Evolutionary conservation across 2,888 invertebrate species (phyloP).

Genomic region (Lithophane ornitopus): DNA sequence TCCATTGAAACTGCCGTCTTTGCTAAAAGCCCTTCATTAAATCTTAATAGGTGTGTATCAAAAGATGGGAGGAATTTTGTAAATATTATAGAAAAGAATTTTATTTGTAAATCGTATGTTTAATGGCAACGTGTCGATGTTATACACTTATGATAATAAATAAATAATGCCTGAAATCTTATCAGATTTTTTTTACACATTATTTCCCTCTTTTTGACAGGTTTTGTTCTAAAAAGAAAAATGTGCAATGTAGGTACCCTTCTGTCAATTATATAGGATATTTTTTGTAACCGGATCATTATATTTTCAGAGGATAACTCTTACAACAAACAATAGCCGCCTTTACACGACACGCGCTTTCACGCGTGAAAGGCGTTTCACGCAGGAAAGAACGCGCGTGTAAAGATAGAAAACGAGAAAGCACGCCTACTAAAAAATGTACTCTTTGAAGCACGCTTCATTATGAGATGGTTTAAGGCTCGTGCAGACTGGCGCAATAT

Average conservation of each 20-base stretch:
- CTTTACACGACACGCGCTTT: too few relatives aligned
- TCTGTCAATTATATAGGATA: too few relatives aligned
- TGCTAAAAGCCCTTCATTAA: slow-evolving; percentile 46
- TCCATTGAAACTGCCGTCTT: slow-evolving; percentile 53
- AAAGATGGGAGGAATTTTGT: slow-evolving; percentile 81
- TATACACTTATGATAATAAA: slow-evolving; percentile 88
- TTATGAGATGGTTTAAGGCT: too few relatives aligned
- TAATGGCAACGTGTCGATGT: slow-evolving; percentile 89
- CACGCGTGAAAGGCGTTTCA: too few relatives aligned
- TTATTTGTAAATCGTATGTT: slow-evolving; percentile 88
- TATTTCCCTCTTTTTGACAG: background rate
- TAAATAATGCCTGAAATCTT: slow-evolving; percentile 80
- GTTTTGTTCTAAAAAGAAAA: background rate
- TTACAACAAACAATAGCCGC: too few relatives aligned
- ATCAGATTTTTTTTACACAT: slow-evolving; percentile 12
- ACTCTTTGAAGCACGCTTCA: too few relatives aligned
- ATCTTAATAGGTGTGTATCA: slow-evolving; percentile 71
- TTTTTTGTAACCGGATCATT: too few relatives aligned
- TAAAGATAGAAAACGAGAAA: too few relatives aligned
- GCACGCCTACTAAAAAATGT: too few relatives aligned
- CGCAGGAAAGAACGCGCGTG: too few relatives aligned
- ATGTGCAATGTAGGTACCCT: background rate
- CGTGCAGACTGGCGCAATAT: too few relatives aligned
- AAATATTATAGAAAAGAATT: slow-evolving; percentile 83
- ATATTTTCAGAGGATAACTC: too few relatives aligned